Evolutionary conservation across 2,113 vertebrate genomes (phyloP), one percentile per base, ranked within the genome.

Genomic region (Chloebia gouldiae): DNA sequence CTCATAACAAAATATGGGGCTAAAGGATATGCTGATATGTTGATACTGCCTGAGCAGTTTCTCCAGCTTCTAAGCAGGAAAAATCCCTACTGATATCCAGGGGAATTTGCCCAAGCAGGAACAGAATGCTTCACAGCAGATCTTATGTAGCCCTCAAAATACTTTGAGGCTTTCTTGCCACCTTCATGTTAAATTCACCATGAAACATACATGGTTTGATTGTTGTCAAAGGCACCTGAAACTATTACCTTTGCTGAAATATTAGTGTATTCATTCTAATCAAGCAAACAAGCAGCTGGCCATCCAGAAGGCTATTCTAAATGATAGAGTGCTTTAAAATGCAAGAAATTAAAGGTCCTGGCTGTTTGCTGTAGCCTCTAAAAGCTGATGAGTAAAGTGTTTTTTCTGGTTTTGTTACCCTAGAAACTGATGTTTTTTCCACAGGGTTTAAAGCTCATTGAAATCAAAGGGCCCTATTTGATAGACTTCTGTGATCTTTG

Each of bases 1-100:
- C 53, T 51, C 56, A 25, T 70, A 56, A 60, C 24, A 84, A 93
- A 87, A 61, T 89, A 27, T 0, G 68, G 68, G 88, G 83, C 28
- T 71, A 84, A 98, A 95, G 97, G 90, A 83, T 95, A 97, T 97
- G 92, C 86, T 92, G 80, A 63, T 94, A 93, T 86, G 95, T 96
- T 90, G n/a, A 9, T 88, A 70, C 40, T 57, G 57, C 50, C 56
- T 78, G 39, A 86, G 84, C 0, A 0, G 56, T 69, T 47, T 30
- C 0, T 88, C 30, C 56, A 73, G n/a, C 51, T 88, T 61, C 78
- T 75, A n/a, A 18, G 40, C 30, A 31, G 44, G 47, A 79, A 70
- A 84, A 94, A 47, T 81, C 28, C 40, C 10, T 8, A 20, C 2
- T 49, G 60, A 66, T 39, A 66, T 21, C 21, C 24, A 51, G 39